A percentile compares a stretch with the other conserved stretches of the same genome.
Conservation (phyloP, 2,113 vertebrate genomes). For the Eulemur macaco region DNA sequence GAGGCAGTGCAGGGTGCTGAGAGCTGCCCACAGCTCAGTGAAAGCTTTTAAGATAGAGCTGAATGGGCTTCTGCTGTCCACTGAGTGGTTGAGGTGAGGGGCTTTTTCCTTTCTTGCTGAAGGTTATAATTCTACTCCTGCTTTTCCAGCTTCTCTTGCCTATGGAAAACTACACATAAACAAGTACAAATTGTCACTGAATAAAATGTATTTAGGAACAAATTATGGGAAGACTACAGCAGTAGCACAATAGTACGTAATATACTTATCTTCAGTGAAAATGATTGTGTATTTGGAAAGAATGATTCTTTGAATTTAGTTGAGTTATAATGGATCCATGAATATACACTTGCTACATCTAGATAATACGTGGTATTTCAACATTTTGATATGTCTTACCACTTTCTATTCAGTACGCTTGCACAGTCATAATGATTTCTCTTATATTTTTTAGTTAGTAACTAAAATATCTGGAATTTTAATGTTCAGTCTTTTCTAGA, state of each 20-base stretch:
- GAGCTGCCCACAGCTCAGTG: neutral
- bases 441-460: conserved; percentile 3
- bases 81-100: neutral
- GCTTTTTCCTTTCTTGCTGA: neutral
- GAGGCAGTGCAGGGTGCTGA: too few relatives aligned
- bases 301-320: neutral
- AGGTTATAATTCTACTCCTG: neutral
- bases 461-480: neutral
- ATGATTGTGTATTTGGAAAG: neutral
- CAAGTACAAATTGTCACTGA: neutral
- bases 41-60: neutral
- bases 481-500: neutral
- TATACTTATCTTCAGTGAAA: neutral
- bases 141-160: neutral
- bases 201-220: neutral
- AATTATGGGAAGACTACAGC: neutral
- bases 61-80: neutral
- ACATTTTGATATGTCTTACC: neutral
- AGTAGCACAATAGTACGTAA: neutral
- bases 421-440: neutral
- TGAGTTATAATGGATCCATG: neutral
- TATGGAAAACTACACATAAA: neutral
- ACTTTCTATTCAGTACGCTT: neutral
- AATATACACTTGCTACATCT: neutral
- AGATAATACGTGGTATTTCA: neutral